Conservation (phyloP, 2,113 vertebrate species). For the Plotosus lineatus region DNA sequence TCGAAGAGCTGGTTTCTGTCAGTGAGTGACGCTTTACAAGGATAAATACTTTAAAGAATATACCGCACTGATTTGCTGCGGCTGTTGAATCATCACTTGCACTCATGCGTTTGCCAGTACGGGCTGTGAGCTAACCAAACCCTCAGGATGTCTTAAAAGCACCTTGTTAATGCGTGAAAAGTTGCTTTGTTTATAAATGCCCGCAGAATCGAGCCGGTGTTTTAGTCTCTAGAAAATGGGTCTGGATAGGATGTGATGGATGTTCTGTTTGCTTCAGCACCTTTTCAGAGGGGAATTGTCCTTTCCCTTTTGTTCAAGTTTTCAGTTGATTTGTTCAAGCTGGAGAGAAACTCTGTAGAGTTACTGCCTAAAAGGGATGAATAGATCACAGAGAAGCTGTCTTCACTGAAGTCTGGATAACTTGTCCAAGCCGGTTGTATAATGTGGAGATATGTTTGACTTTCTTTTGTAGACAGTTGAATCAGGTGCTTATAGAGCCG, state of each 20-base stretch:
- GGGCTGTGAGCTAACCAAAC: conserved; percentile 23
- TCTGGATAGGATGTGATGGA: conserved; percentile 60
- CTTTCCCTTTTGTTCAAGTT: conserved; percentile 53
- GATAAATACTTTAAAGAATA: conserved; percentile 52
- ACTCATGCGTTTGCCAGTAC: conserved; percentile 39
- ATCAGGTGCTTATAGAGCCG: conserved; percentile 26
- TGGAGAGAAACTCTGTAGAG: conserved; percentile 47
- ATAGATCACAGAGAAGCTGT: conserved; percentile 45
- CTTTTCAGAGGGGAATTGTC: conserved; percentile 54
- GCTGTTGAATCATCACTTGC: conserved; percentile 14
- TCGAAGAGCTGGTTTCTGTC: conserved; percentile 47
- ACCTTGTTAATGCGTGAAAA: conserved; percentile 58
- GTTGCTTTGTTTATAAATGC: conserved; percentile 58
- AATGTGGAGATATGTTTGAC: conserved; percentile 35
- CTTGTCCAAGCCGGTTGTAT: conserved; percentile 18
- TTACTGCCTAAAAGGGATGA: conserved; percentile 44
- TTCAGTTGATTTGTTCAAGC: conserved; percentile 50
- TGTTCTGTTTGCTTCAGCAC: conserved; percentile 58
- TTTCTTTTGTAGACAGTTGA: conserved; percentile 24
- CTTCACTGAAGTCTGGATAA: conserved; percentile 38
- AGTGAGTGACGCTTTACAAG: conserved; percentile 46
- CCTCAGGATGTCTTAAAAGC: conserved; percentile 49
- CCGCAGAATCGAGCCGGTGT: conserved; percentile 39
- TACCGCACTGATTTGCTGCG: conserved; percentile 42
- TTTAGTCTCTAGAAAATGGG: conserved; percentile 56